Percentiles rank a stretch among this genome's conserved stretches.
Conservation (phyloP, 2,797 vertebrate genomes). For the Melanotaenia trifasciata region DNA sequence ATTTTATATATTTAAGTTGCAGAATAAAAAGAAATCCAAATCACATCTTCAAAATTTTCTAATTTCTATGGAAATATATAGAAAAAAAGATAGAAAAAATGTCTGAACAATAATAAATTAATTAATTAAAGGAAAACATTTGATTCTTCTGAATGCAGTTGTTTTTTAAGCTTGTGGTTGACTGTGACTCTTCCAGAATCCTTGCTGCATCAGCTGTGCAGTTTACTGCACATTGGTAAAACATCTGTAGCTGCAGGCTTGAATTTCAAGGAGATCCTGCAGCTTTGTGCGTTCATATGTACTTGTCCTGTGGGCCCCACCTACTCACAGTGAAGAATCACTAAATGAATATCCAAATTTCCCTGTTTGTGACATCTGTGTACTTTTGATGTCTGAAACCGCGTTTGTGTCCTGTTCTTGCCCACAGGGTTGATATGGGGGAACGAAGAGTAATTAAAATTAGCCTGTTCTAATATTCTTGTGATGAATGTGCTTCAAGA, state of each 20-base stretch:
- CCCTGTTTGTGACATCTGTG: constrained; percentile 49
- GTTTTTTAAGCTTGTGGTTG: constrained; percentile 18
- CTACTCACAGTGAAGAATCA: constrained; percentile 43
- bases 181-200: constrained; percentile 17
- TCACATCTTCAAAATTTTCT: constrained; percentile 15
- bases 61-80: constrained; percentile 8
- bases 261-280: constrained; percentile 15
- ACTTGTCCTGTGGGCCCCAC: constrained; percentile 15
- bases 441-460: constrained; percentile 36
- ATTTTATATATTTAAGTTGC: constrained; percentile 21
- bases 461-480: constrained; percentile 10
- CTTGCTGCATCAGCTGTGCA: background rate
- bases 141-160: background rate
- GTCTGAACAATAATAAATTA: too few relatives aligned
- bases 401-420: constrained; percentile 28
- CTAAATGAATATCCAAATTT: constrained; percentile 27
- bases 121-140: background rate
- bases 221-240: background rate
- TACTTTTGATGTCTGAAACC: constrained; percentile 47
- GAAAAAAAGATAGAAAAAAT: constrained; percentile 13
- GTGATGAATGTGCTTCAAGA: constrained; percentile 17
- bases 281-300: constrained; percentile 13
- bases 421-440: constrained; percentile 7
- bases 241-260: constrained; percentile 13
- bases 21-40: constrained; percentile 18